Evolutionary conservation across 2,797 vertebrate species (phyloP).

Genomic region (Ammospiza maritima): DNA sequence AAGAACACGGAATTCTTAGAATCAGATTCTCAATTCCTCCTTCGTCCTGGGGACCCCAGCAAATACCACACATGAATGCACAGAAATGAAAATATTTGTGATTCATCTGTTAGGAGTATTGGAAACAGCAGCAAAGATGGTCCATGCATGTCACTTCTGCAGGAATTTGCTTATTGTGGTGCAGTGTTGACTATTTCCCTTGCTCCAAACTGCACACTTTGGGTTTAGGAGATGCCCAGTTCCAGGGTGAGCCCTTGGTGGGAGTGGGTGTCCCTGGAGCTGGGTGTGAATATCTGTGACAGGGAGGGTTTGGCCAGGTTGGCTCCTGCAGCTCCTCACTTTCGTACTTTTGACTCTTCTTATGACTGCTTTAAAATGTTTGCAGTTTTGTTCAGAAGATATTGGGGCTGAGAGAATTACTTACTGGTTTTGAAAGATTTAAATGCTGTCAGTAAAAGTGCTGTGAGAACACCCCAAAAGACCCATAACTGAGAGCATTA

Average conservation of each 20-base stretch:
- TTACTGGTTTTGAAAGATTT: not conserved
- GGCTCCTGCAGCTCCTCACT: not conserved
- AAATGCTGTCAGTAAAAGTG: not conserved
- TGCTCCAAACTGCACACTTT: not conserved
- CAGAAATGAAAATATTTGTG: not conserved
- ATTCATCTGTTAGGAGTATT: not conserved
- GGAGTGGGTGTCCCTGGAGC: not conserved
- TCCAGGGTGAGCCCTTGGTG: not conserved
- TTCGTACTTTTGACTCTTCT: not conserved
- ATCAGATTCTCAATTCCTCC: too few species aligned
- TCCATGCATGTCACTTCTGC: not conserved
- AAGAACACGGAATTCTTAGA: too few species aligned
- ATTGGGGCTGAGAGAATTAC: not conserved
- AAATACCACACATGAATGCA: not conserved
- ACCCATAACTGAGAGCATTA: not conserved
- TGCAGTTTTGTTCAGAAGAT: not conserved
- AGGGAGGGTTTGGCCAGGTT: not conserved
- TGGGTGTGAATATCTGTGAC: rapidly evolving
- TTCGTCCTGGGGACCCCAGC: too few species aligned
- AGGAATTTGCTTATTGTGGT: not conserved
- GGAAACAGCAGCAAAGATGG: not conserved
- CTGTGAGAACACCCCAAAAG: not conserved
- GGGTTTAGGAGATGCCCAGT: not conserved
- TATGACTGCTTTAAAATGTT: not conserved
- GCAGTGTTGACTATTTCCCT: not conserved